These are phyloP conservation scores for Saccostrea echinata DNA, from an alignment of 1,140 invertebrate species.

Conservation along the genomic window DNA sequence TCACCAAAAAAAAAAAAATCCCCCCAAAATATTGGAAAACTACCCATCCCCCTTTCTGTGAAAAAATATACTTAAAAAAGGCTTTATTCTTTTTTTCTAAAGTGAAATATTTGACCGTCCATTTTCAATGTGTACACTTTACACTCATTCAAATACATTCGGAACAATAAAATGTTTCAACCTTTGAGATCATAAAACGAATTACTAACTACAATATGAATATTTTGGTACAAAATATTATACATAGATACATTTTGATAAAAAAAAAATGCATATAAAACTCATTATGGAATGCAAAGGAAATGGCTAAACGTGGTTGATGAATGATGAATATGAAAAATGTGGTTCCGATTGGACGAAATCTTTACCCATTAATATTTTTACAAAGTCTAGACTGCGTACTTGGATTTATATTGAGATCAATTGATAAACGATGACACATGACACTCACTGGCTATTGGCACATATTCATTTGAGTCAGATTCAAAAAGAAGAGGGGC, in stretches of 20 bases:
- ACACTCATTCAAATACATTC: not conserved
- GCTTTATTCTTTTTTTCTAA: no score
- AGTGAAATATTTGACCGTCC: no score
- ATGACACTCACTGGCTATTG: not conserved
- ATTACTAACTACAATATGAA: slow-evolving; percentile 27
- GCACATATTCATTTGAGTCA: no score
- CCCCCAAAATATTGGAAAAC: no score
- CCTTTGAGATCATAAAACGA: not conserved
- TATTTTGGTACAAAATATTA: not conserved
- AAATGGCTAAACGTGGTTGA: not conserved
- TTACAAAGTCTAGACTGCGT: not conserved
- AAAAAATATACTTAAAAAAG: no score
- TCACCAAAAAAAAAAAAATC: no score
- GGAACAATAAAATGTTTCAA: not conserved
- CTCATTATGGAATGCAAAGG: not conserved
- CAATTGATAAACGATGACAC: not conserved
- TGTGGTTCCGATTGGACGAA: slow-evolving; percentile 12
- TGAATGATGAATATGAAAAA: not conserved
- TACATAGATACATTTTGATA: not conserved
- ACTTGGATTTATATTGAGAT: not conserved
- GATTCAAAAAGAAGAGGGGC: no score
- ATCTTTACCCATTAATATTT: not conserved
- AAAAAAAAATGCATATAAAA: not conserved
- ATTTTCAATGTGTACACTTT: no score
- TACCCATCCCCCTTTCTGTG: no score